Conservation (phyloP, 2,888 invertebrate species). For the Drosophila sordidapex region DNA sequence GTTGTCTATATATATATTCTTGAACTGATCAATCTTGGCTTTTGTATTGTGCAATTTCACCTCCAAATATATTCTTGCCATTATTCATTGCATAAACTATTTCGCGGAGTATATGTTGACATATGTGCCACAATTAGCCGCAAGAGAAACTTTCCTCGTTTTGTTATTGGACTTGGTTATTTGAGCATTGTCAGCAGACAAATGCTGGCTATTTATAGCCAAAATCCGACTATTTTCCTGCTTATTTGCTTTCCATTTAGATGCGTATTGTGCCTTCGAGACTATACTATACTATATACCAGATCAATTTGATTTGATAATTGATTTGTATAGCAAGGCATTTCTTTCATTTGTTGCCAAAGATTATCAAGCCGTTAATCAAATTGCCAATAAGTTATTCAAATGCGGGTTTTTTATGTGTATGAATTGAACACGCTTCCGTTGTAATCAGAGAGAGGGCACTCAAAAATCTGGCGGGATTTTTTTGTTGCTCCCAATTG, state of each 20-base stretch:
- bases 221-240: conserved; percentile 15
- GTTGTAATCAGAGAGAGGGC: conserved; percentile 24
- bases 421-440: conserved; percentile 8
- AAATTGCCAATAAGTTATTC: conserved; percentile 18
- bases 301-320: conserved; percentile 47
- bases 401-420: neutral
- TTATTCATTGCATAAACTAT: conserved; percentile 7
- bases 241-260: conserved; percentile 12
- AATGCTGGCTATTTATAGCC: conserved; percentile 52
- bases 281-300: neutral
- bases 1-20: neutral
- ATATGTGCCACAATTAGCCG: conserved; percentile 27
- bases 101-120: conserved; percentile 5
- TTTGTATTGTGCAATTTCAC: neutral
- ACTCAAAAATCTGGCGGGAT: conserved; percentile 14
- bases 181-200: conserved; percentile 22
- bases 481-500: conserved; percentile 54
- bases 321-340: conserved; percentile 39
- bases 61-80: neutral
- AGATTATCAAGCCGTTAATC: conserved; percentile 40
- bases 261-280: neutral
- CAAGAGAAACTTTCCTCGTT: conserved; percentile 26
- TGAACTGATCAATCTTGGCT: neutral
- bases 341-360: conserved; percentile 25
- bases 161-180: conserved; percentile 18